Percentiles rank a stretch among this genome's conserved stretches.
Evolutionary conservation across 2,888 invertebrate genomes (phyloP).

Genomic region (Temnothorax unifasciatus): DNA sequence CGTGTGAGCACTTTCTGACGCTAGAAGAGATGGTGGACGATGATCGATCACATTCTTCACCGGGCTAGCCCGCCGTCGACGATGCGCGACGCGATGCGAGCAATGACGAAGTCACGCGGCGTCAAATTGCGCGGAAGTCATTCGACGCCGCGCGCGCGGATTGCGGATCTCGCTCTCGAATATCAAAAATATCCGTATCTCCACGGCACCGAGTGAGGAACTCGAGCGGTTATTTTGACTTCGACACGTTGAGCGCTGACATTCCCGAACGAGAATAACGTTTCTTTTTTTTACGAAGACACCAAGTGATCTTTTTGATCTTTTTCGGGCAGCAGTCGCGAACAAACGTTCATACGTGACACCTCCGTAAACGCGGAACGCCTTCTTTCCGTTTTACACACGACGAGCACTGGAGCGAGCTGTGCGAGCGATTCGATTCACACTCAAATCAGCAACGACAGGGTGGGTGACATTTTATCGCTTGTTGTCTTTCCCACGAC

Average conservation of each 20-base stretch:
- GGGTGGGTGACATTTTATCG: slow-evolving; percentile 69
- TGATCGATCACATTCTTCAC: slow-evolving; percentile 36
- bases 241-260: not conserved
- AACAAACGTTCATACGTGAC: not conserved
- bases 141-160: not conserved
- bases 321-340: not conserved
- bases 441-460: slow-evolving; percentile 44
- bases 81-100: not conserved
- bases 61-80: not conserved
- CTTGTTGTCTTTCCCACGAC: slow-evolving; percentile 43
- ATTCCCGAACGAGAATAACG: not conserved
- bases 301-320: not conserved
- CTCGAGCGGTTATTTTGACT: not conserved
- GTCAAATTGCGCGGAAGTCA: not conserved
- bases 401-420: not conserved
- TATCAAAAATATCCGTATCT: not conserved
- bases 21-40: not conserved
- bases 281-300: not conserved
- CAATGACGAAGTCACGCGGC: not conserved
- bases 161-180: not conserved
- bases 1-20: slow-evolving; percentile 48
- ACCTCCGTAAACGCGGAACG: not conserved
- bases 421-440: slow-evolving; percentile 7
- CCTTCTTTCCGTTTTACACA: not conserved
- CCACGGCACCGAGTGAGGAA: not conserved